A percentile compares a stretch with the other conserved stretches of the same genome.
Conservation (phyloP, 2,797 vertebrate species). For the Rhodeus uyekii region DNA sequence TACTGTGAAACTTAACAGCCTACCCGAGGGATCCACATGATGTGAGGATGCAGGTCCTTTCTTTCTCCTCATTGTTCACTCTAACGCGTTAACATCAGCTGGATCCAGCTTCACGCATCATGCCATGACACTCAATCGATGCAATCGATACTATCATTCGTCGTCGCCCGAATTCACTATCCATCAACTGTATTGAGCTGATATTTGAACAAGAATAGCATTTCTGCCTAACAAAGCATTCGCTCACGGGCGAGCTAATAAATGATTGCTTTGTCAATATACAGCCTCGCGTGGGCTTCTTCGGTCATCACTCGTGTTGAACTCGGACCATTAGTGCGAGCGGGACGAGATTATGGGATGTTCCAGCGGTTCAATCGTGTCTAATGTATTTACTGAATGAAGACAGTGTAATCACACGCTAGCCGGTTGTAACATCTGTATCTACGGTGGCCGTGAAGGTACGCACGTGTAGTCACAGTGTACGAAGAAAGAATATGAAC, state of each 20-base stretch:
- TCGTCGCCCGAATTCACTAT: not conserved
- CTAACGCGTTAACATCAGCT: slow-evolving; percentile 9
- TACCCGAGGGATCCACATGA: slow-evolving; percentile 49
- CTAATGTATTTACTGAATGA: not conserved
- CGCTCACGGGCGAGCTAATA: not conserved
- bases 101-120: not conserved
- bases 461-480: slow-evolving; percentile 16
- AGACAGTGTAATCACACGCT: not conserved
- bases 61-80: slow-evolving; percentile 54
- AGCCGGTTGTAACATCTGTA: slow-evolving; percentile 30
- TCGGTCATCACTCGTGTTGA: not conserved
- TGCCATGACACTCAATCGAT: slow-evolving; percentile 15
- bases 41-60: slow-evolving; percentile 36
- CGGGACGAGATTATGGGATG: not conserved
- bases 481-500: not conserved
- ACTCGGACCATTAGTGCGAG: not conserved
- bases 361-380: not conserved
- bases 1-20: slow-evolving; percentile 18
- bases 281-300: not conserved
- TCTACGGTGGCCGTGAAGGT: slow-evolving; percentile 46
- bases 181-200: not conserved
- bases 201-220: not conserved
- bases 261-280: slow-evolving; percentile 19
- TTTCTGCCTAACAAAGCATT: slow-evolving; percentile 24
- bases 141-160: not conserved